These are phyloP conservation scores for Myanophis thanlyinensis DNA, from an alignment of 2,113 vertebrate species.

Conservation along the genomic window DNA sequence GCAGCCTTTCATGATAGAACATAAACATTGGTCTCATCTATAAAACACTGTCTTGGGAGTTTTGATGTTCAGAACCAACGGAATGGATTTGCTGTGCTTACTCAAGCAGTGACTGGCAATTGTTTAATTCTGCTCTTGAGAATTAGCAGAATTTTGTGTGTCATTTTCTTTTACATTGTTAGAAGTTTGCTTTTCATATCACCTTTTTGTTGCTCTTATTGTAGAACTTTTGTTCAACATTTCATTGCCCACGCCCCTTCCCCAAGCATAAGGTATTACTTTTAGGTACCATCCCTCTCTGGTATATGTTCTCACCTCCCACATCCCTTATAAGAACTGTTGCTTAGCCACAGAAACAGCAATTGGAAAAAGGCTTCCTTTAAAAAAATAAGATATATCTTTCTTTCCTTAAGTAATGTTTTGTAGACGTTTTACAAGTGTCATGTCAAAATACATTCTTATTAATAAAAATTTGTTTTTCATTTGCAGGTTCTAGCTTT, in stretches of 20 bases:
- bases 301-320: not conserved
- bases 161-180: not conserved
- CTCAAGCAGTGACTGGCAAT: not conserved
- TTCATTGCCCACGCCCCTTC: not conserved
- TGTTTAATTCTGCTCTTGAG: not conserved
- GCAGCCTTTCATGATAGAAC: conserved; percentile 27
- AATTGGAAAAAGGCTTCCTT: not conserved
- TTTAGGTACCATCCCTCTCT: not conserved
- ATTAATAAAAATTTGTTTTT: not conserved
- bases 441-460: not conserved
- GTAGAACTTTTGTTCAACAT: not conserved
- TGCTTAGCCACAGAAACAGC: not conserved
- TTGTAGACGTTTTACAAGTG: conserved; percentile 38
- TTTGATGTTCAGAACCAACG: not conserved
- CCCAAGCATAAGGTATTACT: not conserved
- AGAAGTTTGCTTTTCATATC: not conserved
- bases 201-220: not conserved
- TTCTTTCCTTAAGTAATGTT: not conserved
- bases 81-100: conserved; percentile 6
- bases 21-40: conserved; percentile 26
- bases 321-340: not conserved
- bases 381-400: conserved; percentile 15
- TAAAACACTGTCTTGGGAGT: conserved; percentile 1
- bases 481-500: conserved; percentile 51
- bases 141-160: not conserved